Evolutionary conservation across 2,113 vertebrate species (phyloP).

Genomic region (Anhinga rufa): DNA sequence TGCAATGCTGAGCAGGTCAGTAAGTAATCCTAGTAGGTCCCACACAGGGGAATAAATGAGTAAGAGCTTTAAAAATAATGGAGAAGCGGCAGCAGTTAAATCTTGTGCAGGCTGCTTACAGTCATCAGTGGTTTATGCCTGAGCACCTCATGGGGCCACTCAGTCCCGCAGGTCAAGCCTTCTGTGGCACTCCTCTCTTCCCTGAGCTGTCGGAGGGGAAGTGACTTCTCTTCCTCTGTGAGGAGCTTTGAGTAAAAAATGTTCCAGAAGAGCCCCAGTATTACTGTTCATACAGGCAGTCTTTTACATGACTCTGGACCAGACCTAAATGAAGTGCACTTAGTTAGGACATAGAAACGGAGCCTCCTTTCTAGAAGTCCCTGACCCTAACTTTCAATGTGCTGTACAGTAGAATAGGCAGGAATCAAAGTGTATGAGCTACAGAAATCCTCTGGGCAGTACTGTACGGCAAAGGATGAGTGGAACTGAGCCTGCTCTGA

Average conservation of each 20-base stretch:
- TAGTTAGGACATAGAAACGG: neutral
- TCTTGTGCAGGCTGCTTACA: neutral
- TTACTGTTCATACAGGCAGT: neutral
- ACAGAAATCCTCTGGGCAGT: neutral
- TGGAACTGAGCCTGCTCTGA: neutral
- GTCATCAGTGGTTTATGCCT: neutral
- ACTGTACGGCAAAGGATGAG: neutral
- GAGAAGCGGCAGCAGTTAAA: neutral
- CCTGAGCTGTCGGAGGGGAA: neutral
- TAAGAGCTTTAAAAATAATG: neutral
- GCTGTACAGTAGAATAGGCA: neutral
- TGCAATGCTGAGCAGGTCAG: neutral
- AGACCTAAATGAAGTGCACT: neutral
- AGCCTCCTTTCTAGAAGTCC: neutral
- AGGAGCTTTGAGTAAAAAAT: neutral
- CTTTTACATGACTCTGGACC: neutral
- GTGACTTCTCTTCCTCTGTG: neutral
- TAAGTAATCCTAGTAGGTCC: neutral
- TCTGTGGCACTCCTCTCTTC: neutral
- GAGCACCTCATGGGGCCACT: neutral
- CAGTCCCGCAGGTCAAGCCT: neutral
- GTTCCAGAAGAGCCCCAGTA: neutral
- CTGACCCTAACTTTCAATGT: neutral
- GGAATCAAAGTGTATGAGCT: neutral
- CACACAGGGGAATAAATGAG: neutral